Evolutionary conservation across 2,113 vertebrate species (phyloP).

Genomic region (Phyllostomus discolor): DNA sequence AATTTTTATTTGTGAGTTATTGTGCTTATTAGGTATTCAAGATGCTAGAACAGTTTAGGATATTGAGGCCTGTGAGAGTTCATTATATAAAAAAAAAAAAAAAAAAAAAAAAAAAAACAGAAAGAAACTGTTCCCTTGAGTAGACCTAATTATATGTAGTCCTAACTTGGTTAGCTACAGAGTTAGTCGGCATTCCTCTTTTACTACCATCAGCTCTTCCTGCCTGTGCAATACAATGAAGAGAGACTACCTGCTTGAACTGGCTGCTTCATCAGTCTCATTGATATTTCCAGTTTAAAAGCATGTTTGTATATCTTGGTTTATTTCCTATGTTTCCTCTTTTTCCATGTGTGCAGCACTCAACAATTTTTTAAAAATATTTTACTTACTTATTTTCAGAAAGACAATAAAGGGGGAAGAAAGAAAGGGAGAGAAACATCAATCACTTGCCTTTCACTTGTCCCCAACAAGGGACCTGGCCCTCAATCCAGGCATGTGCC

Average conservation of each 20-base stretch:
- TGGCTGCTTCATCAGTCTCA: background rate
- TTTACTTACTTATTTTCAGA: too few species aligned
- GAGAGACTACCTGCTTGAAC: background rate
- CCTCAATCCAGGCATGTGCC: too few species aligned
- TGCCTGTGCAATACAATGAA: background rate
- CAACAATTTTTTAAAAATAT: background rate
- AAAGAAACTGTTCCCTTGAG: background rate
- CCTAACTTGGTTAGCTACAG: background rate
- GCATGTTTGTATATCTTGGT: background rate
- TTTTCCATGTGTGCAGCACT: background rate
- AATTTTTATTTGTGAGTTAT: background rate
- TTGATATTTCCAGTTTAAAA: background rate
- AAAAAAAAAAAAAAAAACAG: too few species aligned
- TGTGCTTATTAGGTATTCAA: background rate
- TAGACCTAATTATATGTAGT: background rate
- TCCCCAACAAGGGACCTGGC: too few species aligned
- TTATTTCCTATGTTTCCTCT: background rate
- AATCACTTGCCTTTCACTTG: too few species aligned
- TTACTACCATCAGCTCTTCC: background rate
- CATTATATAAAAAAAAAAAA: background rate
- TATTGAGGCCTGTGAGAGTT: background rate
- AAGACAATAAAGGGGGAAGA: too few species aligned
- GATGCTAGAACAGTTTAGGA: background rate
- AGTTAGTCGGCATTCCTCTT: too few species aligned
- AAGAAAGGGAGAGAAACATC: too few species aligned